Evolutionary conservation across 2,113 vertebrate species (phyloP).

Genomic region (Maylandia zebra): DNA sequence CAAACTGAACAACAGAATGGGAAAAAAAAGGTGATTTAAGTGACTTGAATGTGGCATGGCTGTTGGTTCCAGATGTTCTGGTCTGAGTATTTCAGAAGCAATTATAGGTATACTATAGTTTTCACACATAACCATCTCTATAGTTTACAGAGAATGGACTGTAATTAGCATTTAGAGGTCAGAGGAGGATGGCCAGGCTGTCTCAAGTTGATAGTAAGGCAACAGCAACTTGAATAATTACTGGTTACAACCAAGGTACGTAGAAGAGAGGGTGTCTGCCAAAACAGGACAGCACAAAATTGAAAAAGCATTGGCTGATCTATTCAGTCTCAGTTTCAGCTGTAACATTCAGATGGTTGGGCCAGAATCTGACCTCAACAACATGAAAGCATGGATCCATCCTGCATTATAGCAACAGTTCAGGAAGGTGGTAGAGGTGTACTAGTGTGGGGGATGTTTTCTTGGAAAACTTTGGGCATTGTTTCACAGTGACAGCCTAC

Average conservation of each 20-base stretch:
- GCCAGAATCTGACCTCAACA: not conserved
- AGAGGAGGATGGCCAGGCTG: too few relatives aligned
- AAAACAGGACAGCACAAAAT: not conserved
- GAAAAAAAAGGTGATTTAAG: not conserved
- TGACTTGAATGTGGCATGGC: not conserved
- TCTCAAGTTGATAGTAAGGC: too few relatives aligned
- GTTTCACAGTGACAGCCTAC: not conserved
- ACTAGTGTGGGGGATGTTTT: not conserved
- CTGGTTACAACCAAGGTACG: not conserved
- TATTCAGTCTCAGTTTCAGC: not conserved
- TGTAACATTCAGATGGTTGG: not conserved
- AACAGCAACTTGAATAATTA: not conserved
- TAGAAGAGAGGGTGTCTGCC: not conserved
- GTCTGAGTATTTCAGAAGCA: not conserved
- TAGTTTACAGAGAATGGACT: too few relatives aligned
- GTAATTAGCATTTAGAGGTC: too few relatives aligned
- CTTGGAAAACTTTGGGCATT: not conserved
- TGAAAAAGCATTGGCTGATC: not conserved
- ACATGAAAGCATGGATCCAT: not conserved
- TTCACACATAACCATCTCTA: not conserved
- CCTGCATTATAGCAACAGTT: not conserved
- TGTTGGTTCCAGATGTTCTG: not conserved
- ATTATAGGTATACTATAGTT: not conserved
- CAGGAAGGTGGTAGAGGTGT: not conserved
- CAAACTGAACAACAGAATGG: not conserved